These are phyloP conservation scores for Tipula vernalis DNA, from an alignment of 2,888 invertebrate genomes.

Conservation along the genomic window DNA sequence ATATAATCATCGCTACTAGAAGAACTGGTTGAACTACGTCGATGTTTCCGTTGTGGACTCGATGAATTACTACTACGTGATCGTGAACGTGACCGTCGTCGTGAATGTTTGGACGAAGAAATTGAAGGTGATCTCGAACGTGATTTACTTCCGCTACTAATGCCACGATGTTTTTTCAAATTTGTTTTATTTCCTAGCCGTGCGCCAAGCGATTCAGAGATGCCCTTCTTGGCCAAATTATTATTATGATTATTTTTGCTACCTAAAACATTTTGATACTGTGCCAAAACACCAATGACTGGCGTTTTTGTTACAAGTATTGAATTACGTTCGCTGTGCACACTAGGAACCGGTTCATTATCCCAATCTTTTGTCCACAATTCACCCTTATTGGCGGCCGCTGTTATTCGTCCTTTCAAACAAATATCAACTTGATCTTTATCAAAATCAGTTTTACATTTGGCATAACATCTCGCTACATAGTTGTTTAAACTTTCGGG, in stretches of 20 bases:
- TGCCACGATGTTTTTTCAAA: conserved; percentile 23
- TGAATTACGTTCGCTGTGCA: conserved; percentile 62
- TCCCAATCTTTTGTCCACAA: conserved; percentile 91
- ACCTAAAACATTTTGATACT: conserved; percentile 42
- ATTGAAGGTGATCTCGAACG: conserved; percentile 24
- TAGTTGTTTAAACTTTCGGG: conserved; percentile 72
- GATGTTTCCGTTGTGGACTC: conserved; percentile 40
- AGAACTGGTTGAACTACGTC: conserved; percentile 36
- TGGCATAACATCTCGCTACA: conserved; percentile 83
- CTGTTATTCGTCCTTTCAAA: conserved; percentile 85
- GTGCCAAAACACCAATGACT: conserved; percentile 42
- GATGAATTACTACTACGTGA: conserved; percentile 29
- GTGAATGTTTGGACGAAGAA: conserved; percentile 21
- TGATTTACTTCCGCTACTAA: conserved; percentile 31
- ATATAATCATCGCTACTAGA: conserved; percentile 24
- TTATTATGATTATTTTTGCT: conserved; percentile 19
- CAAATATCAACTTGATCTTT: conserved; percentile 91
- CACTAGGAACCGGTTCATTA: conserved; percentile 81
- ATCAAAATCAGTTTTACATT: conserved; percentile 76
- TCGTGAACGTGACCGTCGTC: conserved; percentile 25
- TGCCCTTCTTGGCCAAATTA: conserved; percentile 31
- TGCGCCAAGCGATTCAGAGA: conserved; percentile 46
- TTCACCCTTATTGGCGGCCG: conserved; percentile 77
- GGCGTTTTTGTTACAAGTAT: conserved; percentile 44
- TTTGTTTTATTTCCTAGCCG: conserved; percentile 42